Conservation (phyloP, 2,113 vertebrate species). For the Podarcis raffonei region DNA sequence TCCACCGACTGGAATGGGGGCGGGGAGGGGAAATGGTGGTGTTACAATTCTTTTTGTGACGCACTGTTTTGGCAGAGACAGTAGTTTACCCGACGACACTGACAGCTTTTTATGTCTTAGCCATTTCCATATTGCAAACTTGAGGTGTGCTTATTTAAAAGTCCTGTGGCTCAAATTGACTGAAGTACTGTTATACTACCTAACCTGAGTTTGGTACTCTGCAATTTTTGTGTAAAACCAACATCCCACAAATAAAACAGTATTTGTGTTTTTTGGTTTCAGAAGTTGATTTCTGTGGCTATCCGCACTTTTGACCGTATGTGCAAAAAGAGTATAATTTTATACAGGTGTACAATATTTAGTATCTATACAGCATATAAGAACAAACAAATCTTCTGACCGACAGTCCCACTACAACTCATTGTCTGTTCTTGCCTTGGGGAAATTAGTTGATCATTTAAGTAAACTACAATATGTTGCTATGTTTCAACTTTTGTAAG, state of each 20-base stretch:
- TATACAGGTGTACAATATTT: background rate
- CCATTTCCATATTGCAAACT: conserved; percentile 60
- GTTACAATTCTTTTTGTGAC: conserved; percentile 53
- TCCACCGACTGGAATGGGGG: conserved; percentile 68
- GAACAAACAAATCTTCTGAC: too few relatives aligned
- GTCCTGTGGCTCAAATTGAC: conserved; percentile 66
- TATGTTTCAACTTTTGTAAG: too few relatives aligned
- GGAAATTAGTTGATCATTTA: too few relatives aligned
- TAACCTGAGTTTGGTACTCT: conserved; percentile 58
- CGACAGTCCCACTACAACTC: too few relatives aligned
- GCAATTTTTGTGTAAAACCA: conserved; percentile 72
- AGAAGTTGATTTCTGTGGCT: conserved; percentile 61
- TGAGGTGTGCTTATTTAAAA: conserved; percentile 50
- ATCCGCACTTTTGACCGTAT: background rate
- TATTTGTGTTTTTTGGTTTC: conserved; percentile 77
- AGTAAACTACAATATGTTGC: too few relatives aligned
- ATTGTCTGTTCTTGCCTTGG: too few relatives aligned
- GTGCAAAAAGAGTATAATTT: background rate
- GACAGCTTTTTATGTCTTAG: conserved; percentile 68
- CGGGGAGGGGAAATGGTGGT: conserved; percentile 67
- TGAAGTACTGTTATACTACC: conserved; percentile 61
- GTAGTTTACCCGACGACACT: conserved; percentile 64
- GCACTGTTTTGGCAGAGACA: conserved; percentile 56
- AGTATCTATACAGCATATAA: background rate
- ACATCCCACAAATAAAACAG: conserved; percentile 76